Evolutionary conservation across 2,888 invertebrate species (phyloP).

Genomic region (Carterocephalus palaemon): DNA sequence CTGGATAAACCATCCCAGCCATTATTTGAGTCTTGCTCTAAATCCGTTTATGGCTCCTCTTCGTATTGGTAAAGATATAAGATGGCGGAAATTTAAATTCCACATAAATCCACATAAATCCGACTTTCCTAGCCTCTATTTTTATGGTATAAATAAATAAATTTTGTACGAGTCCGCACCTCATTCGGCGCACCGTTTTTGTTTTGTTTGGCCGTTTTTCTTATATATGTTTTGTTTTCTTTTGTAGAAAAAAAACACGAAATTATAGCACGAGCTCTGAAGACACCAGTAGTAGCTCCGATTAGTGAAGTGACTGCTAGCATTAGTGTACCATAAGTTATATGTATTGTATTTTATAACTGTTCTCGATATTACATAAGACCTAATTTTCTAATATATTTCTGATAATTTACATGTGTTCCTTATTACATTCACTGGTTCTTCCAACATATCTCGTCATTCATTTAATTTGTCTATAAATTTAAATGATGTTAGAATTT

Average conservation of each 20-base stretch:
- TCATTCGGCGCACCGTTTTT: too few relatives aligned
- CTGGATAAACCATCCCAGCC: too few relatives aligned
- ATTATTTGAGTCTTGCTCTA: too few relatives aligned
- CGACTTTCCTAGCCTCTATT: too few relatives aligned
- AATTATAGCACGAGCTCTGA: conserved; percentile 72
- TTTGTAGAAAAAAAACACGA: conserved; percentile 78
- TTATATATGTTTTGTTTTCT: conserved; percentile 41
- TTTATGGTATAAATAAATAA: too few relatives aligned
- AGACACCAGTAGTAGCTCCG: conserved; percentile 71
- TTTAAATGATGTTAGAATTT: too few relatives aligned
- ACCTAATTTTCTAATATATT: conserved; percentile 28
- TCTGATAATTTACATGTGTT: conserved; percentile 12
- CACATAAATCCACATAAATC: too few relatives aligned
- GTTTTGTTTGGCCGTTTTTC: conserved; percentile 47
- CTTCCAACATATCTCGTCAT: neutral
- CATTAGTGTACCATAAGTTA: conserved; percentile 50
- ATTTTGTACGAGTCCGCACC: too few relatives aligned
- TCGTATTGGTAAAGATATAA: too few relatives aligned
- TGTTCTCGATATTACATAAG: conserved; percentile 27
- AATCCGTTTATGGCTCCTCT: too few relatives aligned
- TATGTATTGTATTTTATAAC: conserved; percentile 46
- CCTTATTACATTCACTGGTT: conserved; percentile 18
- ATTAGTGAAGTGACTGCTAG: conserved; percentile 63
- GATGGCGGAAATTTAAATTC: too few relatives aligned
- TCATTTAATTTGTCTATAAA: too few relatives aligned